Evolutionary conservation across 2,113 vertebrate genomes (phyloP).

Genomic region (Melanerpes formicivorus): DNA sequence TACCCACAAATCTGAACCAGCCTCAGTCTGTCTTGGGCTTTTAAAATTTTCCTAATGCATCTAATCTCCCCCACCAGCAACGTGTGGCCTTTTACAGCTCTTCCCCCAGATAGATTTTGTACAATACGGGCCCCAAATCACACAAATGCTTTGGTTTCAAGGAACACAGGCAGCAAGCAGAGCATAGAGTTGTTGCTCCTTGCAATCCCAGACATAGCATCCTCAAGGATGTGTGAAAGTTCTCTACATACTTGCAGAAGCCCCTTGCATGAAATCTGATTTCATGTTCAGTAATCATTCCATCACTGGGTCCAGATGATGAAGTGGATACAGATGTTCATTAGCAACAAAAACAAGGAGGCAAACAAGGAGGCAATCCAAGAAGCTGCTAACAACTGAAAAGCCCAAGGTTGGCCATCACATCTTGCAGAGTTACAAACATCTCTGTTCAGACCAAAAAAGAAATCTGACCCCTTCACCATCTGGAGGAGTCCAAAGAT

Average conservation of each 20-base stretch:
- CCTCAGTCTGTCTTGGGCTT: neutral
- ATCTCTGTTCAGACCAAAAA: neutral
- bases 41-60: neutral
- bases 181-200: neutral
- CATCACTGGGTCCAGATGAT: neutral
- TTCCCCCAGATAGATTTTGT: neutral
- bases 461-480: neutral
- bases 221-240: neutral
- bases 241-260: constrained; percentile 33
- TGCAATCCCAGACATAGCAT: neutral
- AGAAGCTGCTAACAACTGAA: neutral
- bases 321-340: constrained; percentile 49
- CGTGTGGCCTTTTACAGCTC: neutral
- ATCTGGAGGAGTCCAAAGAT: neutral
- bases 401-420: constrained; percentile 2
- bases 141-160: neutral
- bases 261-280: constrained; percentile 12
- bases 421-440: neutral
- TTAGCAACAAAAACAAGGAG: constrained; percentile 13
- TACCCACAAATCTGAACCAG: neutral
- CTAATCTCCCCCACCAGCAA: neutral
- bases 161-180: neutral
- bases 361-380: constrained; percentile 26
- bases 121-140: neutral
- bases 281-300: neutral